These are phyloP conservation scores for Ciconia boyciana DNA, from an alignment of 2,113 vertebrate species.

Conservation along the genomic window DNA sequence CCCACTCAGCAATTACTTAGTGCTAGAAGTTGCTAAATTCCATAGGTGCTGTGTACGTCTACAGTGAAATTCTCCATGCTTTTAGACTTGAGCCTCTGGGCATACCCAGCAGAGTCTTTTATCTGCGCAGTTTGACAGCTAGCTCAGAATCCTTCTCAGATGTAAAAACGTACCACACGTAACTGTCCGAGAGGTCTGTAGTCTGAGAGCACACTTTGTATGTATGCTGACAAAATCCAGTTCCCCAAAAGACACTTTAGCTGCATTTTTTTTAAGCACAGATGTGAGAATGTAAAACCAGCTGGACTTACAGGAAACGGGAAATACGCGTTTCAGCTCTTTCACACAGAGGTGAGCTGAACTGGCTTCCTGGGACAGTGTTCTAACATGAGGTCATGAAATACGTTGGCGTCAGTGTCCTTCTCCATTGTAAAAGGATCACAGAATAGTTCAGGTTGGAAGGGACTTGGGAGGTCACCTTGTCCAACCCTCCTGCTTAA, in stretches of 20 bases:
- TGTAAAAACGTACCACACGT: background rate
- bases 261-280: background rate
- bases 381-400: fast-evolving
- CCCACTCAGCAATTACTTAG: background rate
- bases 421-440: background rate
- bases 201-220: background rate
- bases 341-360: background rate
- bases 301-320: background rate
- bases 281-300: background rate
- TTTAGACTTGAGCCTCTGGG: background rate
- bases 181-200: background rate
- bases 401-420: background rate
- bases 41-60: no score
- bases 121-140: background rate
- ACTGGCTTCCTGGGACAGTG: background rate
- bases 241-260: background rate
- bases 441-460: background rate
- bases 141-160: background rate
- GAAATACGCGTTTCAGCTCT: background rate
- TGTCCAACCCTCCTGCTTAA: background rate
- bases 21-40: background rate
- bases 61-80: background rate
- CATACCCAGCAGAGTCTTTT: background rate
- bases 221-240: background rate
- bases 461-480: background rate